These are phyloP conservation scores for Xiphophorus birchmanni DNA, from an alignment of 2,797 vertebrate species.

Conservation along the genomic window DNA sequence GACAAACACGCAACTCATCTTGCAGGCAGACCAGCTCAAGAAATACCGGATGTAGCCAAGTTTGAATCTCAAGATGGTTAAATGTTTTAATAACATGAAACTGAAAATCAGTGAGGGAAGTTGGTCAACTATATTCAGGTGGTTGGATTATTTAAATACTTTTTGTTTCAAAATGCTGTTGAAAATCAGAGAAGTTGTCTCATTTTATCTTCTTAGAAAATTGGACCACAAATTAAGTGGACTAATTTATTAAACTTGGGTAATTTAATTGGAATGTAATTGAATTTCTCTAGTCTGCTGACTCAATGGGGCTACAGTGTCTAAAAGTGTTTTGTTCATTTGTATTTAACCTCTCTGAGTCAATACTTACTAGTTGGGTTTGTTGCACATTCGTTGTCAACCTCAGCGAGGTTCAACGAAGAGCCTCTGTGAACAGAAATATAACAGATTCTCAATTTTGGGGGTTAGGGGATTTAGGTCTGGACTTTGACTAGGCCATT, in stretches of 20 bases:
- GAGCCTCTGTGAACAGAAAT: neutral
- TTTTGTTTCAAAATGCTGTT: no score
- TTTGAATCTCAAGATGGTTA: neutral
- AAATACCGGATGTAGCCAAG: constrained; percentile 10
- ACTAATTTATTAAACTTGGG: neutral
- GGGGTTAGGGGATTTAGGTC: neutral
- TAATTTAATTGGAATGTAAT: neutral
- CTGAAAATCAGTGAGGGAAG: no score
- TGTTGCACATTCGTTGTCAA: neutral
- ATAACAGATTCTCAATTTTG: neutral
- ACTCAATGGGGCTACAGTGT: neutral
- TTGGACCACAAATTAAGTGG: neutral
- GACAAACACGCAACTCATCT: constrained; percentile 27
- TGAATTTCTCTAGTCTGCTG: neutral
- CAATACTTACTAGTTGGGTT: neutral
- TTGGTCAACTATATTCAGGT: no score
- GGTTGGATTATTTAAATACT: no score
- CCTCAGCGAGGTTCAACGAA: neutral
- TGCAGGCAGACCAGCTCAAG: constrained; percentile 46
- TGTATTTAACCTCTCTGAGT: neutral
- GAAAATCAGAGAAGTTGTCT: neutral
- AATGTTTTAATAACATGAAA: neutral
- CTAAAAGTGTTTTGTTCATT: neutral
- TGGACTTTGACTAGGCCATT: neutral
- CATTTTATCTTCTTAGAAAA: neutral